These are phyloP conservation scores for Tor tambroides DNA, from an alignment of 2,113 vertebrate species.

Conservation along the genomic window DNA sequence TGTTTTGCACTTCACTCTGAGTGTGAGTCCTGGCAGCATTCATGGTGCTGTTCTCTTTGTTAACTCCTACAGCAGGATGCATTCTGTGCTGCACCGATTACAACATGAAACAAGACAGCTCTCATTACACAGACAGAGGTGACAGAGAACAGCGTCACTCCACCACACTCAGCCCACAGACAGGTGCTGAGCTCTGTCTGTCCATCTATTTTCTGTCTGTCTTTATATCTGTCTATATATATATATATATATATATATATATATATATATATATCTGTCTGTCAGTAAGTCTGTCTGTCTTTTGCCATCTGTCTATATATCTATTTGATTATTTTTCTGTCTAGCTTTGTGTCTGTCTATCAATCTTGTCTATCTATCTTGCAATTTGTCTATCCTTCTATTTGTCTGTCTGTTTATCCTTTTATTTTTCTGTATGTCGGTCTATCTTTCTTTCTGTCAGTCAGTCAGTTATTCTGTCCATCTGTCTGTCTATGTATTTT, in stretches of 20 bases:
- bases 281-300: neutral
- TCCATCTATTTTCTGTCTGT: neutral
- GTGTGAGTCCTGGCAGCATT: slow-evolving; percentile 2
- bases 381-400: neutral
- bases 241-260: too few species aligned
- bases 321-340: too few species aligned
- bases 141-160: neutral
- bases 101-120: slow-evolving; percentile 35
- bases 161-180: slow-evolving; percentile 21
- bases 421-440: too few species aligned
- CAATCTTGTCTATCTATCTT: neutral
- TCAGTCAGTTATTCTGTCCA: too few species aligned
- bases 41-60: slow-evolving; percentile 15
- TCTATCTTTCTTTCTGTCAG: too few species aligned
- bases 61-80: slow-evolving; percentile 8
- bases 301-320: too few species aligned
- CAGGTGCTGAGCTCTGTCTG: neutral
- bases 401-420: neutral
- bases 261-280: neutral
- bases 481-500: too few species aligned
- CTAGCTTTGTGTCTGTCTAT: neutral
- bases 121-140: neutral
- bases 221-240: neutral
- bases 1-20: slow-evolving; percentile 9
- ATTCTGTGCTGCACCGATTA: slow-evolving; percentile 35